phyloP scores from a whole-genome alignment of 2,797 vertebrate species.

The Semotilus atromaculatus region DNA sequence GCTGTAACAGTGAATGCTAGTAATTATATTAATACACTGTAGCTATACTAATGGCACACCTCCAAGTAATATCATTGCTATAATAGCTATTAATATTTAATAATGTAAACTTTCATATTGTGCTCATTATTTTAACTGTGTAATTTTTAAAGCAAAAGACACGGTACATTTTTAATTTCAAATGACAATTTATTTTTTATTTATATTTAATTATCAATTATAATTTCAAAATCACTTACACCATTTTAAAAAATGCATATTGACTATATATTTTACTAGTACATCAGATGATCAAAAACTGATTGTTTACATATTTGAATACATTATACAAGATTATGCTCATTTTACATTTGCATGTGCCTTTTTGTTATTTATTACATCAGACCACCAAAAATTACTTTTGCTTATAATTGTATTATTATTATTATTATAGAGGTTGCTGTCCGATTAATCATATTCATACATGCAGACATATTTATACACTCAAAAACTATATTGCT shows the following conservation, averaged over 20 bases:
- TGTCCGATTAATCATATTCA: not conserved
- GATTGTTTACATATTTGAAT: not conserved
- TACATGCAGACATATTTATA: not conserved
- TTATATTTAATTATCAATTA: no score
- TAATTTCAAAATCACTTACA: no score
- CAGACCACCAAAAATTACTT: not conserved
- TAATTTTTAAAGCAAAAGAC: not conserved
- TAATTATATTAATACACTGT: slow-evolving; percentile 12
- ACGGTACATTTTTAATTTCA: no score
- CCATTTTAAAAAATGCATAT: not conserved
- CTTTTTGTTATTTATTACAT: not conserved
- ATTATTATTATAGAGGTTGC: not conserved
- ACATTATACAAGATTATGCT: not conserved
- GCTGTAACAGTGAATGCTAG: slow-evolving; percentile 7
- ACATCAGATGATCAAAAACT: not conserved
- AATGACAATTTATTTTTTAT: no score
- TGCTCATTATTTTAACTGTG: not conserved
- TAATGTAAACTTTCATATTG: not conserved
- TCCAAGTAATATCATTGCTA: not conserved
- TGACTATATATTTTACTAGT: not conserved
- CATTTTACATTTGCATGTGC: not conserved
- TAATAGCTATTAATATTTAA: slow-evolving; percentile 1
- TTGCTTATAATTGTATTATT: not conserved
- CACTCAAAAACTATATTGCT: not conserved
- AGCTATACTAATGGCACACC: no score